Evolutionary conservation across 2,797 vertebrate species (phyloP).

Genomic region (Erithacus rubecula): DNA sequence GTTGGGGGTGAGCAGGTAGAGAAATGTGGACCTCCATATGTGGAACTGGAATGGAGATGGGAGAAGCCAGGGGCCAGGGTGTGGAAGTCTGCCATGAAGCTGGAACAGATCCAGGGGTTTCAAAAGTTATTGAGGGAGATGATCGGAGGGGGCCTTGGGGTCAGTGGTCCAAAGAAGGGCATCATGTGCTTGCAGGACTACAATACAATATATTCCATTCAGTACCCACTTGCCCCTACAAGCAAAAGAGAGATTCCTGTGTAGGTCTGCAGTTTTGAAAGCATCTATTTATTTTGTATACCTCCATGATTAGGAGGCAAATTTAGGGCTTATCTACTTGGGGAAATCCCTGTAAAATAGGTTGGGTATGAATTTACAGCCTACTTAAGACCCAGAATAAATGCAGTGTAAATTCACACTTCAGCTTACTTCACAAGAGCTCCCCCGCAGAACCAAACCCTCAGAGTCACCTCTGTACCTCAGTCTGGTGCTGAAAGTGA

Average conservation of each 20-base stretch:
- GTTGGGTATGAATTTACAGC: conserved; percentile 56
- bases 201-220: background rate
- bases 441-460: conserved; percentile 66
- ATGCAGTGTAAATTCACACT: conserved; percentile 62
- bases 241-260: background rate
- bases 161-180: background rate
- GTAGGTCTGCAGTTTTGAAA: conserved; percentile 33
- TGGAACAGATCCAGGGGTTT: background rate
- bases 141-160: background rate
- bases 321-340: conserved; percentile 33
- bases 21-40: background rate
- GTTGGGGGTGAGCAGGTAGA: background rate
- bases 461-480: conserved; percentile 68
- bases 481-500: conserved; percentile 63
- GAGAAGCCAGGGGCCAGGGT: background rate
- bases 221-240: background rate
- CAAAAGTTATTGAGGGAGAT: background rate
- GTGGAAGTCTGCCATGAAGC: background rate
- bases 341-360: conserved; percentile 61
- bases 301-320: conserved; percentile 19
- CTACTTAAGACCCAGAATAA: conserved; percentile 53
- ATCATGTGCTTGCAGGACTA: background rate
- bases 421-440: conserved; percentile 58
- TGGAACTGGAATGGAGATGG: background rate
- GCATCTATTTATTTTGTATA: conserved; percentile 40